Base-by-base conservation (phyloP, 1,140 invertebrate genomes). In the Drosophila elegans region DNA sequence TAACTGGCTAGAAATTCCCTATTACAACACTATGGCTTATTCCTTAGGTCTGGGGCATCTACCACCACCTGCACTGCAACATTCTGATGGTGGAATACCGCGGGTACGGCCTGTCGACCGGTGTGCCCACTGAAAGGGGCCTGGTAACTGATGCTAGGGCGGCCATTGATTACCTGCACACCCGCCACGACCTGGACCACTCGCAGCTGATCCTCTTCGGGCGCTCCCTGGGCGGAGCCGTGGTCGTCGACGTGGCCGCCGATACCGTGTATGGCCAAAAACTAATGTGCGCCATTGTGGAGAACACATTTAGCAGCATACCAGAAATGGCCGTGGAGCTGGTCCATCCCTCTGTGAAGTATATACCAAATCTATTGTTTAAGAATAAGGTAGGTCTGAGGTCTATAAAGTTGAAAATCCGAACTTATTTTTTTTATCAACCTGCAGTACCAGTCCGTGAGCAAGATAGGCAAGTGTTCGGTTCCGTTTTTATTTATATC, bases 271-370 rank as follows among this genome's bases (percentile, higher is more conserved):
- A 96, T 91, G 93, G 93, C 42, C 94, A 94, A 90, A 96, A 95
- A 93, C 95, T 98, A 63, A 96, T 96, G 94, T 97, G 96, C 80
- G 92, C 98, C 71, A 95, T 99, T 75, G 94, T 99, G 32, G 98
- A 99, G 93, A 99, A 99, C 91, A 98, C 98, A 42, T 99, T 99
- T 90, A 98, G 97, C 7, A 97, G 96, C 90, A 97, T 99, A 92
- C 97, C 97, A 29, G 97, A 98, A 74, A 98, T 98, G 95, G 97
- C 97, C n/a, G 94, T 94, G 79, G 94, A 96, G 51, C 93, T 97
- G 64, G 93, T 97, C 38, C 95, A 95, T 83, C 95, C 94, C 91
- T 93, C 95, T 82, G 91, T 97, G 42, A 94, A 95, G 66, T 96
- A 95, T 93, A 92, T 97, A 72, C 97, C 97, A 74, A 92, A 95